phyloP scores from a whole-genome alignment of 2,113 vertebrate genomes.

The Myodes glareolus region DNA sequence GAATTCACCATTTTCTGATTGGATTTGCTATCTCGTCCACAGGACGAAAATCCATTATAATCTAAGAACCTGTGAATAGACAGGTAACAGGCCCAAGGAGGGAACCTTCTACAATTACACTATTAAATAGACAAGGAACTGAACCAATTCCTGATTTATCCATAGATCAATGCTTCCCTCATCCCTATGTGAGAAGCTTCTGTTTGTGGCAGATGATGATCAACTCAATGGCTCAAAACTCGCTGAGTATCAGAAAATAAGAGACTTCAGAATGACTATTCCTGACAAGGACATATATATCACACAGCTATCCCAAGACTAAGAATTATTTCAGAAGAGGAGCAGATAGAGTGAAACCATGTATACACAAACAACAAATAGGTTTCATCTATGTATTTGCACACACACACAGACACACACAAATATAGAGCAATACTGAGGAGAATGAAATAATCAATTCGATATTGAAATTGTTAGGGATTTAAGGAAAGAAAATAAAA shows the following conservation, averaged over 20 bases:
- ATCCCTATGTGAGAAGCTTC: not conserved
- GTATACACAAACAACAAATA: not conserved
- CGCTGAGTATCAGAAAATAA: not conserved
- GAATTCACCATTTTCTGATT: not conserved
- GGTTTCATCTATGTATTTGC: not conserved
- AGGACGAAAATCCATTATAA: not conserved
- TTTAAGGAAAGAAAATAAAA: not conserved
- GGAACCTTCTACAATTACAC: not conserved
- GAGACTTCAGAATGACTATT: not conserved
- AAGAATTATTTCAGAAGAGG: not conserved
- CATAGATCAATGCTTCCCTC: not conserved
- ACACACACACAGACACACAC: not conserved
- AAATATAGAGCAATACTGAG: not conserved
- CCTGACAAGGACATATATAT: not conserved
- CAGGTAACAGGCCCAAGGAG: not conserved
- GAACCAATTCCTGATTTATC: not conserved
- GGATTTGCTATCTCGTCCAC: not conserved
- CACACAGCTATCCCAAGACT: not conserved
- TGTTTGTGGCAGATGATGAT: not conserved
- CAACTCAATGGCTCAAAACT: not conserved
- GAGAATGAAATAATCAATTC: not conserved
- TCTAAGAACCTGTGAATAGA: not conserved
- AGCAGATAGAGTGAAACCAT: not conserved
- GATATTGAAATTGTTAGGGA: not conserved
- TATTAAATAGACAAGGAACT: not conserved